Base-by-base conservation (phyloP, 2,113 vertebrate genomes). In the Anser cygnoides region DNA sequence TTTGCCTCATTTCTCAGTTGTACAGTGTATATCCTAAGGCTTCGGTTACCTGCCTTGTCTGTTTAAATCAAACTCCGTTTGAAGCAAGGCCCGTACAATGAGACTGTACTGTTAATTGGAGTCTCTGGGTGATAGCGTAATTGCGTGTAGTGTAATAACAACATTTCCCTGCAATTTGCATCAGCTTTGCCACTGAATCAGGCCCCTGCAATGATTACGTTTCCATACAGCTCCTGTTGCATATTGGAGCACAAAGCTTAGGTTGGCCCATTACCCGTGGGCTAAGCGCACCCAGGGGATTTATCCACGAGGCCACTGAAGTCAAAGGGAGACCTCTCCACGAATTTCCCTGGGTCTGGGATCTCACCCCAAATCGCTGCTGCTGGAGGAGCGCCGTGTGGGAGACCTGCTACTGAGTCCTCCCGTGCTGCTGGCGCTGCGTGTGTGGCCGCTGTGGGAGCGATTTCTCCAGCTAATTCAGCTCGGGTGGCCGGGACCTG, bases 21-120 rank as follows among this genome's bases (percentile, higher is more conserved):
- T 93, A 71, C 89, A 59, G 89, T 94, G 95, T 92, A 94, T 95
- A 92, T 96, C 93, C 95, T 97, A 89, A 93, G 91, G 95, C 96
- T 97, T 95, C 89, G 46, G 89, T 95, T 96, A 95, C 96, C 93
- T 97, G 93, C 92, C 86, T 94, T 96, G 95, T 95, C 96, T 96
- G 50, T 94, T 96, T 91, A 96, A 93, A 94, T 92, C 94, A 94
- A 94, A 79, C 78, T 95, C 87, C 63, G 92, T 96, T 97, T 97
- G 96, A 96, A 95, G 93, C 80, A 44, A 8, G 84, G 66, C 10
- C 67, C 72, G 70, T 84, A 93, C 95, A 92, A 94, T 89, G 92
- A 96, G 90, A 79, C 90, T 89, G 1, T 76, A 12, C 54, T 92
- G 95, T 96, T 97, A 96, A 96, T 92, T 96, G 95, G 93, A 94